phyloP scores from a whole-genome alignment of 2,113 vertebrate species.

The Cyanocitta stelleri region DNA sequence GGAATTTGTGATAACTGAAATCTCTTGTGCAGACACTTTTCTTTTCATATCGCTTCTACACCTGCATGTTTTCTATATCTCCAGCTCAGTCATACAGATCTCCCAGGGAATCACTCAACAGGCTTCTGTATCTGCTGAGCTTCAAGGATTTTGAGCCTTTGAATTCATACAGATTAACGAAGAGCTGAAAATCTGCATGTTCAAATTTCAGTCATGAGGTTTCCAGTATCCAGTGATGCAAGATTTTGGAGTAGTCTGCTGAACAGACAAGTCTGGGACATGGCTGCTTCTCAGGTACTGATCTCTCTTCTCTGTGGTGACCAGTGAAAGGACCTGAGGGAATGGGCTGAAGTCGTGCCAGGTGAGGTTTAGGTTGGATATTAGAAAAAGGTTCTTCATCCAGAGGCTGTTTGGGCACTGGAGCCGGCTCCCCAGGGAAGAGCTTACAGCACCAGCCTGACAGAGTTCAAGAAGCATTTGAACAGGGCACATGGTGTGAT shows the following conservation, averaged over 20 bases:
- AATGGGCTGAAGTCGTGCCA: rapidly evolving
- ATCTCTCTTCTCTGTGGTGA: background rate
- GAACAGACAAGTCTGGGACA: background rate
- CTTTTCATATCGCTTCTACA: background rate
- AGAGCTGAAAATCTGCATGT: background rate
- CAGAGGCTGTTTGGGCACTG: background rate
- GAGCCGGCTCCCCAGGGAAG: background rate
- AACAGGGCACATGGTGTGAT: background rate
- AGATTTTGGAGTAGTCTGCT: background rate
- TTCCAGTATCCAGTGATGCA: background rate
- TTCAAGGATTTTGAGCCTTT: background rate
- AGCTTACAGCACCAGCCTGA: background rate
- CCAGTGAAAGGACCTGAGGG: background rate
- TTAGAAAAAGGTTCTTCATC: background rate
- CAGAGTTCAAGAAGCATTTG: background rate
- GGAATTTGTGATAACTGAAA: background rate
- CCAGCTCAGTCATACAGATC: background rate
- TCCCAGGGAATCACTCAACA: background rate
- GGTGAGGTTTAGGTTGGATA: background rate
- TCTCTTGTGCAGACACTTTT: background rate
- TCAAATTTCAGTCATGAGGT: background rate
- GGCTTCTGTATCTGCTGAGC: background rate
- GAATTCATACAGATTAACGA: background rate
- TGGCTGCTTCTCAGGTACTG: background rate
- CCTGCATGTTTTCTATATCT: background rate